A percentile compares a stretch with the other conserved stretches of the same genome.
Evolutionary conservation across 2,797 vertebrate genomes (phyloP).

Genomic region (Mastacembelus armatus): DNA sequence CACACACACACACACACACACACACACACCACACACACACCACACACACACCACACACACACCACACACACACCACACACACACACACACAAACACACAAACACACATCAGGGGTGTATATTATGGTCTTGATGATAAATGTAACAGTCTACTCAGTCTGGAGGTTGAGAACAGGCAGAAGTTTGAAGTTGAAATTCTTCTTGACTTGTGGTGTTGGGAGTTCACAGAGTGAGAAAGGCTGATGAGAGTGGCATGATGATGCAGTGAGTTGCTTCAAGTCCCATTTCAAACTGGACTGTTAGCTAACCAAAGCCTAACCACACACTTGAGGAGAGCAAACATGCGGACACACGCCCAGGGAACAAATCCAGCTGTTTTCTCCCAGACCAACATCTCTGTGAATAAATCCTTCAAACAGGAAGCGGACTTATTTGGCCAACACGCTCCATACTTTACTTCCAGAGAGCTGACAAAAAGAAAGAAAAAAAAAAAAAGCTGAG

Average conservation of each 20-base stretch:
- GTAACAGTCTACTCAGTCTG: neutral
- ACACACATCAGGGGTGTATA: no score
- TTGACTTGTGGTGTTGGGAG: no score
- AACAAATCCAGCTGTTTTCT: slow-evolving; percentile 9
- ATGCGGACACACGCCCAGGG: neutral
- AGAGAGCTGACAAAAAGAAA: neutral
- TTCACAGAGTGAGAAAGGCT: no score
- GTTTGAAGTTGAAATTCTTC: no score
- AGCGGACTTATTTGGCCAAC: neutral
- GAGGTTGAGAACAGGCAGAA: slow-evolving; percentile 7
- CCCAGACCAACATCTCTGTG: slow-evolving; percentile 6
- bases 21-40: neutral
- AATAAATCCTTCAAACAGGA: neutral
- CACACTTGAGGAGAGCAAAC: slow-evolving; percentile 3
- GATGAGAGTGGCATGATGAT: no score
- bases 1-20: neutral
- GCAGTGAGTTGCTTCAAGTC: slow-evolving; percentile 56
- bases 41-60: no score
- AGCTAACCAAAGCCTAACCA: slow-evolving; percentile 8
- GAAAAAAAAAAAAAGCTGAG: slow-evolving; percentile 11
- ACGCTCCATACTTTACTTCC: neutral
- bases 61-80: no score
- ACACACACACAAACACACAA: no score
- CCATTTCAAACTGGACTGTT: neutral
- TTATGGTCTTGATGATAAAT: neutral